Evolutionary conservation across 1,140 invertebrate species (phyloP).

Genomic region (Venturia canescens): DNA sequence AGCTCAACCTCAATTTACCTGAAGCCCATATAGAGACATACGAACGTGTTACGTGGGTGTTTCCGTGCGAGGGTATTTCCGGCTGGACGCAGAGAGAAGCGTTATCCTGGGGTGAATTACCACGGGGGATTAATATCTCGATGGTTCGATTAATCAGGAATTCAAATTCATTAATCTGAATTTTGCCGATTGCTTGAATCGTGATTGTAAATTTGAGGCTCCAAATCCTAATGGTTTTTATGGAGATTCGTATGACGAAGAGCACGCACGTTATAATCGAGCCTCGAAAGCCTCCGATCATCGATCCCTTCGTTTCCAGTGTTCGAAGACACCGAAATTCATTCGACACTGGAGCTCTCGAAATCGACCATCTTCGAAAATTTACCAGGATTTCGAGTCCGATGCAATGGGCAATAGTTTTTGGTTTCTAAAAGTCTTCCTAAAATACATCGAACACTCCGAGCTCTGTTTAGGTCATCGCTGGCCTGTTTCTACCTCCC

Average conservation of each 20-base stretch:
- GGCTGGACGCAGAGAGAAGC: neutral
- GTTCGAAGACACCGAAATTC: too few relatives aligned
- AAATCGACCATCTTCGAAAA: too few relatives aligned
- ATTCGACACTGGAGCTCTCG: too few relatives aligned
- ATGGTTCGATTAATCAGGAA: neutral
- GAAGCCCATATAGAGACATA: neutral
- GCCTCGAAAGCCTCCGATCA: too few relatives aligned
- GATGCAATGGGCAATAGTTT: too few relatives aligned
- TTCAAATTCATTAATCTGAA: neutral
- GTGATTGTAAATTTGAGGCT: neutral
- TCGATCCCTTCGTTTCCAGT: too few relatives aligned
- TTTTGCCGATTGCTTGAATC: neutral
- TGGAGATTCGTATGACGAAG: too few relatives aligned
- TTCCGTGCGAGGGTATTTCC: neutral
- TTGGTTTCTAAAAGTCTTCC: too few relatives aligned
- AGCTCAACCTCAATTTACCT: neutral
- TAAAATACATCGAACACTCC: too few relatives aligned
- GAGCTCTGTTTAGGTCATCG: neutral
- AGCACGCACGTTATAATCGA: too few relatives aligned
- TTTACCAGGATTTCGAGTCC: too few relatives aligned
- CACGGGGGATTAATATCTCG: neutral
- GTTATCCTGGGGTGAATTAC: slow-evolving; percentile 10
- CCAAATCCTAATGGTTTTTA: neutral
- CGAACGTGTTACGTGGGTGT: neutral
- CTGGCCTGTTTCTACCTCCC: neutral